A percentile compares a stretch with the other conserved stretches of the same genome.
These are phyloP conservation scores for Nysson spinosus DNA, from an alignment of 2,888 invertebrate genomes.

Conservation along the genomic window DNA sequence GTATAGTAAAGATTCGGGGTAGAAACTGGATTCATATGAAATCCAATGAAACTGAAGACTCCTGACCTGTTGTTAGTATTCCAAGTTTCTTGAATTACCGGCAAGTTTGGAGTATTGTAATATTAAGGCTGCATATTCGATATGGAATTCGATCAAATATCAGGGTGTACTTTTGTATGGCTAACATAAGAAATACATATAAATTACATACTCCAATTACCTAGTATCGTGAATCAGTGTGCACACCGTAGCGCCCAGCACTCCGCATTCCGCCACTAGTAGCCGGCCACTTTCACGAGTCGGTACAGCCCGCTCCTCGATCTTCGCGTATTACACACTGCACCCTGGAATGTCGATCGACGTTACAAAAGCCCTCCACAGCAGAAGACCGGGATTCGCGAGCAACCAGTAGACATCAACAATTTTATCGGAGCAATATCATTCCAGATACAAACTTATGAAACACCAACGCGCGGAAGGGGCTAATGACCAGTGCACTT, in stretches of 20 bases:
- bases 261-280: conserved; percentile 54
- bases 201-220: conserved; percentile 48
- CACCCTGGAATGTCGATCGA: conserved; percentile 49
- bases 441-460: too few species aligned
- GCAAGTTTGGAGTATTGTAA: too few species aligned
- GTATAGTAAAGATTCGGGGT: too few species aligned
- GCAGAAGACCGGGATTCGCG: conserved; percentile 12
- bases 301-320: conserved; percentile 35
- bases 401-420: background rate
- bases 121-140: too few species aligned
- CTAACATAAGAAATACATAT: background rate
- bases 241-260: conserved; percentile 32
- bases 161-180: conserved; percentile 8
- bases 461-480: too few species aligned
- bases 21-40: too few species aligned
- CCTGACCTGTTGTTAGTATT: too few species aligned
- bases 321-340: conserved; percentile 54
- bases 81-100: too few species aligned
- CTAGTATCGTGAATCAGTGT: conserved; percentile 45
- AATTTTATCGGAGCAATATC: background rate
- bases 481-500: too few species aligned
- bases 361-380: conserved; percentile 42
- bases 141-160: too few species aligned
- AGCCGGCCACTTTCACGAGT: conserved; percentile 59
- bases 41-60: too few species aligned